These are phyloP conservation scores for Empis livida DNA, from an alignment of 2,888 invertebrate species.

Conservation along the genomic window DNA sequence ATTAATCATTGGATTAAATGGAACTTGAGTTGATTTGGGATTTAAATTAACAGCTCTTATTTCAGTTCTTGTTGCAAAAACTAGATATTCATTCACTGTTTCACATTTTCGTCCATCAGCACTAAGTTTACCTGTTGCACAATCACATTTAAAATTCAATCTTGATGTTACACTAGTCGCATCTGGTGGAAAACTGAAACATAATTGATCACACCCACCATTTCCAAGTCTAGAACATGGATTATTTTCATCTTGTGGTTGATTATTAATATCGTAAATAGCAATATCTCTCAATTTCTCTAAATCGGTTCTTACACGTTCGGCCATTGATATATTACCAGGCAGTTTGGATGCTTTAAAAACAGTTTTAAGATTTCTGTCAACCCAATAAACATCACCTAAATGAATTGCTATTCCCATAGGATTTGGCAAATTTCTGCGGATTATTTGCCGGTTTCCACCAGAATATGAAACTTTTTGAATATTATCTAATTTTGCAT, in stretches of 20 bases:
- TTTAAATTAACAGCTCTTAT: slow-evolving; percentile 84
- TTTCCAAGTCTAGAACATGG: slow-evolving; percentile 65
- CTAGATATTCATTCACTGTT: slow-evolving; percentile 74
- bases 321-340: slow-evolving; percentile 56
- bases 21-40: slow-evolving; percentile 64
- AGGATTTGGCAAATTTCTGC: slow-evolving; percentile 80
- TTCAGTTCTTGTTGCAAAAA: slow-evolving; percentile 89
- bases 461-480: slow-evolving; percentile 81
- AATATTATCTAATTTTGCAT: slow-evolving; percentile 85
- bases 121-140: slow-evolving; percentile 72
- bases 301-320: slow-evolving; percentile 66
- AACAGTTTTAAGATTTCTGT: slow-evolving; percentile 75
- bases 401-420: slow-evolving; percentile 85
- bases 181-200: slow-evolving; percentile 80
- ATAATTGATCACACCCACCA: slow-evolving; percentile 86
- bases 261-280: slow-evolving; percentile 79
- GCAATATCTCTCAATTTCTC: slow-evolving; percentile 79
- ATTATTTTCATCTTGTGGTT: slow-evolving; percentile 70
- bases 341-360: slow-evolving; percentile 67
- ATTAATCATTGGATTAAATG: slow-evolving; percentile 74
- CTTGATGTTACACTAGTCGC: slow-evolving; percentile 34
- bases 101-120: slow-evolving; percentile 59
- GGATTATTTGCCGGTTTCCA: slow-evolving; percentile 66
- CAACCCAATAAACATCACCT: slow-evolving; percentile 86
- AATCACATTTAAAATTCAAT: slow-evolving; percentile 66